Base-by-base conservation (phyloP, 2,888 invertebrate species). In the Morpho achilles region DNA sequence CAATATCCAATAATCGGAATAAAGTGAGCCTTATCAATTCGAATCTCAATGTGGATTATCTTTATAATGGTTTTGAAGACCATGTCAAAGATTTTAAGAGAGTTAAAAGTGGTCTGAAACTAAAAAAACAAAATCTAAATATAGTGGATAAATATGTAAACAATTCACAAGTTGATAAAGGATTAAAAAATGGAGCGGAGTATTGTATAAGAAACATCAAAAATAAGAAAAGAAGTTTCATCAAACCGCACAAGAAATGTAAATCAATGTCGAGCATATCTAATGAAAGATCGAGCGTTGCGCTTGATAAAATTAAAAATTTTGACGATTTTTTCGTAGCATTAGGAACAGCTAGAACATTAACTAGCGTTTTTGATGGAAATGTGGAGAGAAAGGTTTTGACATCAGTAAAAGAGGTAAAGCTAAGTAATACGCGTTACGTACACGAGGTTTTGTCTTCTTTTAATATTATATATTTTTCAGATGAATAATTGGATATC, bases 401-500 rank as follows among this genome's bases (percentile, higher is more conserved):
- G 49, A 69, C 74, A 0, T 76, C 75, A 10, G 32, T 89, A 58
- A 61, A 57, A 56, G 79, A 86, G 81, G 89, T 87, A 74, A 32
- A 32, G 32, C 32, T 32, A 2, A 32, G 32, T 32, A 32, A 32
- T 32, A 3, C 5, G 3, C 32, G 32, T 32, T 32, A 2, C 32
- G 32, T 16, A 32, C 32, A 32, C 32, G 32, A 5, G 16, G 16
- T 16, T 16, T 16, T 16, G 16, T 16, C 16, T 16, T 16, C 16
- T 16, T 16, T 16, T 16, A 16, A 16, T 16, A 1, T 16, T 5
- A 45, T 46, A 10, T 22, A 2, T 40, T 40, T 62, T 61, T 45
- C 69, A 89, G 89, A 79, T 88, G 79, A 80, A 76, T 68, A 77
- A 71, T 59, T 89, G 87, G 87, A 77, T 80, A 59, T 64, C 73